phyloP scores from a whole-genome alignment of 2,888 invertebrate genomes.

The Oscheius sp. region DNA sequence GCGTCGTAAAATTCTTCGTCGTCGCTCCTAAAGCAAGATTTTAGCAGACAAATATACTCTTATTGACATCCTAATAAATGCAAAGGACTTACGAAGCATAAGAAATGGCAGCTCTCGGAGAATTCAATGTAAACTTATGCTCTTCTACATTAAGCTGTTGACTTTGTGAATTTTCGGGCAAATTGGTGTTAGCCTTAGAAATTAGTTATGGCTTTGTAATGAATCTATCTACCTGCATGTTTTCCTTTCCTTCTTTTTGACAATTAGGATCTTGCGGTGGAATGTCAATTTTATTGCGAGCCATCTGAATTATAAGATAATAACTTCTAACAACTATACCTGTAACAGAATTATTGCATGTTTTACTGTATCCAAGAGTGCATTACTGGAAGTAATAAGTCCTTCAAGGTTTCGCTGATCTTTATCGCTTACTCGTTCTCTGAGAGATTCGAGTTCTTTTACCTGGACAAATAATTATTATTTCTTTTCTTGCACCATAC shows the following conservation, averaged over 20 bases:
- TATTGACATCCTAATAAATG: not conserved
- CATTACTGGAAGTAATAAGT: slow-evolving; percentile 65
- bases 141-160: not conserved
- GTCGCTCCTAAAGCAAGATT: slow-evolving; percentile 73
- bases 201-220: not conserved
- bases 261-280: not conserved
- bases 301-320: slow-evolving; percentile 72
- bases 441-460: slow-evolving; percentile 38
- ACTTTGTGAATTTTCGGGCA: not conserved
- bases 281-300: slow-evolving; percentile 38
- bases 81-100: slow-evolving; percentile 21
- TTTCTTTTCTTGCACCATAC: too few relatives aligned
- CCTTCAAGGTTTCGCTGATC: slow-evolving; percentile 40
- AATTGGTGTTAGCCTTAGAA: not conserved
- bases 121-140: not conserved
- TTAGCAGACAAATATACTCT: not conserved
- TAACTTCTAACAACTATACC: slow-evolving; percentile 17
- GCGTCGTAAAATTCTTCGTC: slow-evolving; percentile 72
- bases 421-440: slow-evolving; percentile 32
- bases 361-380: slow-evolving; percentile 93
- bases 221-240: not conserved
- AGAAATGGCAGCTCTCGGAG: slow-evolving; percentile 6
- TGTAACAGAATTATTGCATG: slow-evolving; percentile 86
- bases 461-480: slow-evolving; percentile 39
- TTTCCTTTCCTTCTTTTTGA: slow-evolving; percentile 9